Percentiles rank a stretch among this genome's conserved stretches.
Evolutionary conservation across 2,113 vertebrate genomes (phyloP).

Genomic region (Gobius niger): DNA sequence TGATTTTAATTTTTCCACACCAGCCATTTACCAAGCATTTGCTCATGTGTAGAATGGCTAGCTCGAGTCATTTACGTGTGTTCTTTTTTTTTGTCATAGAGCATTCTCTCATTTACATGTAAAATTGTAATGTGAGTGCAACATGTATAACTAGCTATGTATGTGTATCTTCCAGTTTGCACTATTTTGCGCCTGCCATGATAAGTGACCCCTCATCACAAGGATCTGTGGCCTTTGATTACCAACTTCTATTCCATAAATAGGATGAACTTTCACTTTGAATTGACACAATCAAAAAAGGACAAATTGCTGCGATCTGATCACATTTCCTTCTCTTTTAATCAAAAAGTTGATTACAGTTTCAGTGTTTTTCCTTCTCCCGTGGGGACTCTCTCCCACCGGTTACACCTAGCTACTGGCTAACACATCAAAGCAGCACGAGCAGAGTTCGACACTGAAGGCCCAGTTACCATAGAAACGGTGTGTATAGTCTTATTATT

Average conservation of each 20-base stretch:
- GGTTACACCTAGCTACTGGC: constrained; percentile 60
- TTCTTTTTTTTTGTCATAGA: no score
- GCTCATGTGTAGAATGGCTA: no score
- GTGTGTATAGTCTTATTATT: constrained; percentile 43
- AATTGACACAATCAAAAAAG: background rate
- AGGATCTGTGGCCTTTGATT: background rate
- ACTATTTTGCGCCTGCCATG: no score
- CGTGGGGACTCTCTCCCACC: constrained; percentile 36
- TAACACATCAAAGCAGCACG: constrained; percentile 63
- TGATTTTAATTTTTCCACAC: no score
- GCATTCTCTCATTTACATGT: no score
- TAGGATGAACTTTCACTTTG: background rate
- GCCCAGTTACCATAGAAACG: constrained; percentile 61
- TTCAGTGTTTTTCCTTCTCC: constrained; percentile 23
- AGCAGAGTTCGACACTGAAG: constrained; percentile 44
- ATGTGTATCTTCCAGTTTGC: background rate
- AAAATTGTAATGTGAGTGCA: no score
- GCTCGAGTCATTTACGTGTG: no score
- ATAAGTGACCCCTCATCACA: no score
- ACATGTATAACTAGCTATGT: background rate
- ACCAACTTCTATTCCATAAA: background rate
- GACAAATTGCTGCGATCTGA: constrained; percentile 9
- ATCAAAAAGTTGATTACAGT: constrained; percentile 36
- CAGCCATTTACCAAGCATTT: no score
- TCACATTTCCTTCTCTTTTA: constrained; percentile 15